A percentile compares a stretch with the other conserved stretches of the same genome.
Conservation (phyloP, 2,888 invertebrate genomes). For the Philhelius pedissequus region DNA sequence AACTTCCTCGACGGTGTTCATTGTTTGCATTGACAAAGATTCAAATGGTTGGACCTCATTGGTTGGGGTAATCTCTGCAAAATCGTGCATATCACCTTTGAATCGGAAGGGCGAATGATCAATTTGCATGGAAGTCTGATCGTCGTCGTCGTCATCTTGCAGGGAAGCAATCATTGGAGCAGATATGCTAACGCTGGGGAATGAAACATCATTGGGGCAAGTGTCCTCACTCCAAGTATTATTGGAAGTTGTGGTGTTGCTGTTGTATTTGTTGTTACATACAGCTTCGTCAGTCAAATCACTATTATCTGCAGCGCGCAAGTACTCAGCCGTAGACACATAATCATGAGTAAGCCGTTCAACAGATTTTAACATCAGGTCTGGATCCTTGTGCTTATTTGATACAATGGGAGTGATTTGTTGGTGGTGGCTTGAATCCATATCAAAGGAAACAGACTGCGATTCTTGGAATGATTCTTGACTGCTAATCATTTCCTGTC, state of each 20-base stretch:
- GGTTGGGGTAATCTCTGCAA: conserved; percentile 75
- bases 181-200: conserved; percentile 89
- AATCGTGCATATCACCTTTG: conserved; percentile 70
- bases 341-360: conserved; percentile 84
- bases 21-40: conserved; percentile 52
- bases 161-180: conserved; percentile 86
- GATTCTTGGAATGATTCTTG: conserved; percentile 58
- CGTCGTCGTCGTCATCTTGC: conserved; percentile 80
- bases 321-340: conserved; percentile 83
- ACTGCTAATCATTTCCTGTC: conserved; percentile 57
- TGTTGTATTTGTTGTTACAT: conserved; percentile 63
- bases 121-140: conserved; percentile 67
- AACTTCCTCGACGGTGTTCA: conserved; percentile 50
- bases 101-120: conserved; percentile 45
- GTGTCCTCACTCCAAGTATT: conserved; percentile 92
- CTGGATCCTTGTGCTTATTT: conserved; percentile 82
- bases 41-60: conserved; percentile 72
- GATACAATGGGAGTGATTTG: conserved; percentile 24
- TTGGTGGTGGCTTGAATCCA: conserved; percentile 78
- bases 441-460: conserved; percentile 74
- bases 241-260: conserved; percentile 73
- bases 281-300: conserved; percentile 44
- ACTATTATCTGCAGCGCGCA: conserved; percentile 78
- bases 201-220: conserved; percentile 88
- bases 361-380: conserved; percentile 84